Base-by-base conservation (phyloP, 2,797 vertebrate species). In the Enteromius viviparus region DNA sequence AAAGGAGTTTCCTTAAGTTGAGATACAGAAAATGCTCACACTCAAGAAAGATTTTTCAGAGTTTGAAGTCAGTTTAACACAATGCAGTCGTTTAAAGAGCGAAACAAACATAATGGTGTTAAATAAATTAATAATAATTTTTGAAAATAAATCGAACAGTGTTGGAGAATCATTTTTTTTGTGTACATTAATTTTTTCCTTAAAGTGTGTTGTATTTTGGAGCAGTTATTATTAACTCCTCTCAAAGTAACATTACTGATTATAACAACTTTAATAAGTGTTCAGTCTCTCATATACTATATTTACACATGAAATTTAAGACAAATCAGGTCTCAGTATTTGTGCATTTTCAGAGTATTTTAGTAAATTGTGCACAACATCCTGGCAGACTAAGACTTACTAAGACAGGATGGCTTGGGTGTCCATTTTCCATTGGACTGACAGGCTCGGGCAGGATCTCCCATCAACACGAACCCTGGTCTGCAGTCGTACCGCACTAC, bases 401-500 rank as follows among this genome's bases (percentile, higher is more conserved):
- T 91, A 71, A 96, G 91, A 85, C 96, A 96, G 78, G 83, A 78
- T 2, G 96, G 96, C 65, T 92, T 95, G 1, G 93, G 91, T 9
- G 90, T 96, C 96, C 96, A 97, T 75, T 51, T 89, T 26, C 96
- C 96, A 0, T 92, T 81, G 0, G 93, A 76, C 82, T 93, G 94
- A 89, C 96, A 97, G 40, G 88, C 82, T 3, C 96, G 92, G 82
- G 90, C 93, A 0, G 94, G 87, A 83, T 93, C 93, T 49, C 96
- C 96, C 58, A 94, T 83, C 72, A 96, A 91, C 86, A 94, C 87
- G 90, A 95, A 97, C 9, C 96, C 96, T 0, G 93, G 79, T 32
- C 90, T 93, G 85, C 96, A 97, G 79, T 91, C 17, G 84, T 96
- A 95, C 65, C 94, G 91, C 87, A 96, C 95, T 90, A 95, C 93